A percentile compares a stretch with the other conserved stretches of the same genome.
Conservation (phyloP, 37 sponge, comb jelly and placozoan genomes). For the Ianthella basta region DNA sequence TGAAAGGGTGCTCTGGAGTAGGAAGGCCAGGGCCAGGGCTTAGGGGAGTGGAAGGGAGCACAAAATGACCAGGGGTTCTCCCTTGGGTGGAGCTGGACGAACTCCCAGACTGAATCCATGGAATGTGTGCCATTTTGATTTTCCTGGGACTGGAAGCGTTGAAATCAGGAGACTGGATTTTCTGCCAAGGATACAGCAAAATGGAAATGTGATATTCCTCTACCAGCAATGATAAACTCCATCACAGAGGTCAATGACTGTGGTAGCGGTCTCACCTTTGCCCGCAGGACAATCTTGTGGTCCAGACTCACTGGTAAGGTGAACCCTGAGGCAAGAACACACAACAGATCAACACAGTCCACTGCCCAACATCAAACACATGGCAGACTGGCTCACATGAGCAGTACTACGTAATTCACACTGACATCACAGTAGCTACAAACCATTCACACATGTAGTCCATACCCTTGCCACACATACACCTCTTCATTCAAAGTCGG, state of each 20-base stretch:
- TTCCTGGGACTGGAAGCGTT: not conserved
- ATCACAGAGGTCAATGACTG: too few species aligned
- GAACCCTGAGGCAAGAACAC: not conserved
- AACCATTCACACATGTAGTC: too few species aligned
- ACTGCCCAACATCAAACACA: too few species aligned
- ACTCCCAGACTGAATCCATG: conserved; percentile 28
- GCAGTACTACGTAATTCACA: too few species aligned
- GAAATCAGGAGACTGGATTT: conserved; percentile 1
- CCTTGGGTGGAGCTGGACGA: not conserved
- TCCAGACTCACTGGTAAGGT: conserved; percentile 3
- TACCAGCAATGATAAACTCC: too few species aligned
- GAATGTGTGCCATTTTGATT: conserved; percentile 14
- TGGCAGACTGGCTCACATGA: too few species aligned
- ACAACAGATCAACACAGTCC: too few species aligned
- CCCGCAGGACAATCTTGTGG: not conserved
- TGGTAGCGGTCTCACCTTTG: not conserved
- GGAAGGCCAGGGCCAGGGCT: conserved; percentile 23
- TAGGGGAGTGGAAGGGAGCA: conserved; percentile 23
- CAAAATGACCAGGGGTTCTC: not conserved
- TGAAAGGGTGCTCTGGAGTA: conserved; percentile 29
- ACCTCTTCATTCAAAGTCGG: too few species aligned
- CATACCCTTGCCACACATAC: too few species aligned
- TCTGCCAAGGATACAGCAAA: not conserved
- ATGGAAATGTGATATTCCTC: not conserved
- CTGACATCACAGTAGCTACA: too few species aligned